phyloP scores from a whole-genome alignment of 2,888 invertebrate genomes.

The Nycteola revayana region DNA sequence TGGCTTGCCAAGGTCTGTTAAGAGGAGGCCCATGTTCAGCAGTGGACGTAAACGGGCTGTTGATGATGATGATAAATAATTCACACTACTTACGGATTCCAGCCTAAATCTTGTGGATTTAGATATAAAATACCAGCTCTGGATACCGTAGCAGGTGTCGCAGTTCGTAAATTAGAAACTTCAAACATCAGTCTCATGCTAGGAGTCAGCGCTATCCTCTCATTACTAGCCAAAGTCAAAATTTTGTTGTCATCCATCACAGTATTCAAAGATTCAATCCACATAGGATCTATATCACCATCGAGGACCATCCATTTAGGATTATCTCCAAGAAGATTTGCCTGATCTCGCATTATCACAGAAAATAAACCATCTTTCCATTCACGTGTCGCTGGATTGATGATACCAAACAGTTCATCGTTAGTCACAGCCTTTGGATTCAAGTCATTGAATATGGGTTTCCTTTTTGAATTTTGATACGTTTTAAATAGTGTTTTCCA shows the following conservation, averaged over 20 bases:
- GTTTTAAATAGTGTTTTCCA: slow-evolving; percentile 96
- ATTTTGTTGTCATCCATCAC: slow-evolving; percentile 99
- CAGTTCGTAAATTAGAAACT: slow-evolving; percentile 96
- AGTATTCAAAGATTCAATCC: slow-evolving; percentile 98
- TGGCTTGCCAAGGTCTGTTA: no score
- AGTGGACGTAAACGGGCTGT: no score
- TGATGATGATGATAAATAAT: no score
- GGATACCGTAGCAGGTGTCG: slow-evolving; percentile 98
- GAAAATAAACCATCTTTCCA: slow-evolving; percentile 99
- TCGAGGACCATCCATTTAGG: slow-evolving; percentile 98
- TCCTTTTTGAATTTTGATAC: slow-evolving; percentile 93
- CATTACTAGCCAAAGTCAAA: slow-evolving; percentile 96
- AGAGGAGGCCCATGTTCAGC: no score
- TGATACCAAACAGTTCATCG: slow-evolving; percentile 97
- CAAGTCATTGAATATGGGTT: slow-evolving; percentile 94
- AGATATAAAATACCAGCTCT: slow-evolving; percentile 98
- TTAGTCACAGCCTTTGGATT: slow-evolving; percentile 99
- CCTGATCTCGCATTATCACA: slow-evolving; percentile 97
- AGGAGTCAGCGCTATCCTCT: slow-evolving; percentile 95
- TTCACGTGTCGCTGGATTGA: slow-evolving; percentile 97
- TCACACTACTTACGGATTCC: slow-evolving; percentile 97
- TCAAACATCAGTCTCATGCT: slow-evolving; percentile 97
- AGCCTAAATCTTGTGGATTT: slow-evolving; percentile 97
- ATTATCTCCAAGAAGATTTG: slow-evolving; percentile 92
- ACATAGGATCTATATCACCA: slow-evolving; percentile 99